Evolutionary conservation across 2,888 invertebrate genomes (phyloP).

Genomic region (Heliconius cydno): DNA sequence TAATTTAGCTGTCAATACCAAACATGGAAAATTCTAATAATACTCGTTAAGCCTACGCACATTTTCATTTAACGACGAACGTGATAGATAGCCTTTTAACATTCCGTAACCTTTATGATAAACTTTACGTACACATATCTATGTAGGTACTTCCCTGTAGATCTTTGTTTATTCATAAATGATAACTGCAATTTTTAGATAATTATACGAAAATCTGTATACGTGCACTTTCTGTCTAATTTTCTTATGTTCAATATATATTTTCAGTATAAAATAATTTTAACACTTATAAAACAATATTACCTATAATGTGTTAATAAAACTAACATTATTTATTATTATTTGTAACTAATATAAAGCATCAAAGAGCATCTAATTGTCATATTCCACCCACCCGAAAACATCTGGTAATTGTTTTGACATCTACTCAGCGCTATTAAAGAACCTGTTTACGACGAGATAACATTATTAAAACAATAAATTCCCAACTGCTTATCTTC

Average conservation of each 20-base stretch:
- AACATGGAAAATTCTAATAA: slow-evolving; percentile 30
- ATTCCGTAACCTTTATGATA: slow-evolving; percentile 39
- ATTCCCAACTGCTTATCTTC: slow-evolving; percentile 31
- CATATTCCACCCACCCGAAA: background rate
- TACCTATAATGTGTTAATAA: background rate
- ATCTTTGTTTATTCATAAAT: slow-evolving; percentile 3
- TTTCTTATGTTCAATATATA: too few relatives aligned
- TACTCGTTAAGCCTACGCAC: slow-evolving; percentile 35
- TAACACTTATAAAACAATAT: background rate
- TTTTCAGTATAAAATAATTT: too few relatives aligned
- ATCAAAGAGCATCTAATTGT: background rate
- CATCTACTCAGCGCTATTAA: slow-evolving; percentile 37
- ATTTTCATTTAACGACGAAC: slow-evolving; percentile 26
- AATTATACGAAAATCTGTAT: too few relatives aligned
- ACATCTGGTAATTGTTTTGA: slow-evolving; percentile 31
- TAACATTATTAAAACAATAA: slow-evolving; percentile 32
- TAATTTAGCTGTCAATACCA: slow-evolving; percentile 16
- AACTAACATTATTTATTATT: too few relatives aligned
- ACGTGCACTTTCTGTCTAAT: background rate
- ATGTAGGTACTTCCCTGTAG: background rate
- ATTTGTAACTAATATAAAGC: too few relatives aligned
- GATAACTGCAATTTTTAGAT: background rate
- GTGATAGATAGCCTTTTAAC: slow-evolving; percentile 39
- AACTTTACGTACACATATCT: slow-evolving; percentile 28
- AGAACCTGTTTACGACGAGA: slow-evolving; percentile 33